Percentiles rank a stretch among this genome's conserved stretches.
These are phyloP conservation scores for Selene dorsalis DNA, from an alignment of 2,797 vertebrate genomes.

Conservation along the genomic window DNA sequence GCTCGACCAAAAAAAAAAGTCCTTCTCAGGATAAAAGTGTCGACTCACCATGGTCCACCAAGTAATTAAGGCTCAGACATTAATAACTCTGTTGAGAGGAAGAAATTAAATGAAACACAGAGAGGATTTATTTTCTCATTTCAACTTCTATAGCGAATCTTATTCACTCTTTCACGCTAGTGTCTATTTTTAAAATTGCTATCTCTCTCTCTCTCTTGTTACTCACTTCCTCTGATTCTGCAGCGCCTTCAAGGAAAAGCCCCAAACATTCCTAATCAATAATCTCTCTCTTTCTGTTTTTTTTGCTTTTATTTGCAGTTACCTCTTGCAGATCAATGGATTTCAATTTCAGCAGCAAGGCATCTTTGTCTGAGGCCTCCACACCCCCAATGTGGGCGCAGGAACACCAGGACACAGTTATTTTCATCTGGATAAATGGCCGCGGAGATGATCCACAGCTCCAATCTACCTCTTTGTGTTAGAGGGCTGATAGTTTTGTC, in stretches of 20 bases:
- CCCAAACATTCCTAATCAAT: constrained; percentile 65
- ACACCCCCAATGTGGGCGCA: background rate
- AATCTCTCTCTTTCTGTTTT: constrained; percentile 49
- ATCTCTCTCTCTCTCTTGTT: constrained; percentile 25
- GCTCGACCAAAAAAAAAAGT: constrained; percentile 46
- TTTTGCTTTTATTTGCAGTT: constrained; percentile 33
- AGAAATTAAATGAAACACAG: constrained; percentile 69
- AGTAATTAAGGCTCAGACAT: constrained; percentile 75
- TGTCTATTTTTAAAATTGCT: constrained; percentile 54
- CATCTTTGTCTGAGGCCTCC: constrained; percentile 39
- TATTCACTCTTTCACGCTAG: constrained; percentile 41
- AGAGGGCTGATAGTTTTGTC: constrained; percentile 35
- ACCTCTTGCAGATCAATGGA: constrained; percentile 47
- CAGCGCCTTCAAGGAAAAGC: constrained; percentile 43
- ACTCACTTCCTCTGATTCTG: constrained; percentile 41
- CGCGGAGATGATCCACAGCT: constrained; percentile 24
- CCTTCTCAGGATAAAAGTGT: constrained; percentile 61
- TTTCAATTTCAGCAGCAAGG: constrained; percentile 54
- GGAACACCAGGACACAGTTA: constrained; percentile 1
- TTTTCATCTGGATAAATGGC: constrained; percentile 40
- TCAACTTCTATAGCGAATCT: constrained; percentile 49
- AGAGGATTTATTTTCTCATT: constrained; percentile 72
- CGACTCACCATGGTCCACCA: constrained; percentile 53
- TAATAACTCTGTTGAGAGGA: constrained; percentile 67
- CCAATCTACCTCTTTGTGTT: background rate